A percentile compares a stretch with the other conserved stretches of the same genome.
Conservation (phyloP, 2,113 vertebrate species). For the Urocolius indicus region DNA sequence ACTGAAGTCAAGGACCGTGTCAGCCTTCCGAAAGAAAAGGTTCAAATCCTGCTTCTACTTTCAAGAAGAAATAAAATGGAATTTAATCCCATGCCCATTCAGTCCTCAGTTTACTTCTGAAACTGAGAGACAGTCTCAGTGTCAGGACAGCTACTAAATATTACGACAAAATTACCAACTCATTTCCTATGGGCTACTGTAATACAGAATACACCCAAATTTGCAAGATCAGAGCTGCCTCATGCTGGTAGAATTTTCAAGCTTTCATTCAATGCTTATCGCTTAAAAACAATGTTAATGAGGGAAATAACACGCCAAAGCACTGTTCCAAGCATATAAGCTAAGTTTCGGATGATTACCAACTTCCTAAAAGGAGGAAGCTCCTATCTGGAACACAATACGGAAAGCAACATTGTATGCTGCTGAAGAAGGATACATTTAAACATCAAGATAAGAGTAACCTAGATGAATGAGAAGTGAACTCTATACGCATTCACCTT, state of each 20-base stretch:
- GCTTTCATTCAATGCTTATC: not conserved
- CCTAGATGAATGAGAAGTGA: slow-evolving; percentile 62
- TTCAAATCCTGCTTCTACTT: not conserved
- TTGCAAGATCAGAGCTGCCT: not conserved
- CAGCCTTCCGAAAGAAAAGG: not conserved
- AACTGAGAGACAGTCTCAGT: not conserved
- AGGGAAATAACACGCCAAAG: not conserved
- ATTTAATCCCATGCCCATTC: not conserved
- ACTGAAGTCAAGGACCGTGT: not conserved
- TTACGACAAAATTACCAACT: not conserved
- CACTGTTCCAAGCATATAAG: not conserved
- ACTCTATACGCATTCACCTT: slow-evolving; percentile 12
- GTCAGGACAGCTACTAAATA: not conserved
- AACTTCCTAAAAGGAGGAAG: slow-evolving; percentile 44
- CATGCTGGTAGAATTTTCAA: not conserved
- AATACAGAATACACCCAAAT: not conserved
- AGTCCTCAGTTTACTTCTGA: not conserved
- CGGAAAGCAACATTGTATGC: slow-evolving; percentile 38
- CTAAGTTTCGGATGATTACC: slow-evolving; percentile 1
- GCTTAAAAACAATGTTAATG: not conserved
- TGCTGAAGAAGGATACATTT: slow-evolving; percentile 29
- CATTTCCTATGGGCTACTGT: not conserved
- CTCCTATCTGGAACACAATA: slow-evolving; percentile 20
- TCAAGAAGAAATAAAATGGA: not conserved
- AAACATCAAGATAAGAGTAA: slow-evolving; percentile 30